Evolutionary conservation across 2,113 vertebrate species (phyloP).

Genomic region (Sakesphorus luctuosus): DNA sequence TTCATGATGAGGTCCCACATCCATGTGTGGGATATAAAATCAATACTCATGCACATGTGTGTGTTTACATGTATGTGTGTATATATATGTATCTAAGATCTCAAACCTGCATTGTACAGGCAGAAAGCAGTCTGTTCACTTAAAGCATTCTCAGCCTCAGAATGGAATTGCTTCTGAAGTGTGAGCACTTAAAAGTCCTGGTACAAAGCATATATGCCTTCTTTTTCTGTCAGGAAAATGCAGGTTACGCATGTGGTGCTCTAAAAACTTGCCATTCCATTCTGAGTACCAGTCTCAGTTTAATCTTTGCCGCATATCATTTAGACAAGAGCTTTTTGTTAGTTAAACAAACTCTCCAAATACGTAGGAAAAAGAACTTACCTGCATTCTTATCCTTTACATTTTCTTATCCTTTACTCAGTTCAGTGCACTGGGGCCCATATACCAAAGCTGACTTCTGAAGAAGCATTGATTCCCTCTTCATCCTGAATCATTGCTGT

Average conservation of each 20-base stretch:
- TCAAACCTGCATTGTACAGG: background rate
- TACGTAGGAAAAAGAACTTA: background rate
- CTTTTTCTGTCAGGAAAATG: background rate
- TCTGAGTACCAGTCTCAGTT: background rate
- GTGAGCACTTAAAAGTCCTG: background rate
- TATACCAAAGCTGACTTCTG: background rate
- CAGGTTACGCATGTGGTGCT: background rate
- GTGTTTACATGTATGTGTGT: background rate
- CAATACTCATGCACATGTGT: background rate
- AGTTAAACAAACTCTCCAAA: background rate
- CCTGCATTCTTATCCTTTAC: background rate
- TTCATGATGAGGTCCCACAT: background rate
- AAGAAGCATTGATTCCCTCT: background rate
- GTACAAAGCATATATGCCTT: background rate
- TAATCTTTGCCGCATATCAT: background rate
- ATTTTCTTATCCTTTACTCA: background rate
- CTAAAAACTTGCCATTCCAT: background rate
- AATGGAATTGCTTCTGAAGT: background rate
- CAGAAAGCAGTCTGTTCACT: background rate
- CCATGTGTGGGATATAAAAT: background rate
- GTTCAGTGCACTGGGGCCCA: background rate
- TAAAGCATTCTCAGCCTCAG: background rate
- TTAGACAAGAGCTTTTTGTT: background rate
- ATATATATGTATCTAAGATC: background rate
- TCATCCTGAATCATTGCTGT: background rate